phyloP scores from a whole-genome alignment of 2,888 invertebrate genomes.

The Ophioninae sp. region DNA sequence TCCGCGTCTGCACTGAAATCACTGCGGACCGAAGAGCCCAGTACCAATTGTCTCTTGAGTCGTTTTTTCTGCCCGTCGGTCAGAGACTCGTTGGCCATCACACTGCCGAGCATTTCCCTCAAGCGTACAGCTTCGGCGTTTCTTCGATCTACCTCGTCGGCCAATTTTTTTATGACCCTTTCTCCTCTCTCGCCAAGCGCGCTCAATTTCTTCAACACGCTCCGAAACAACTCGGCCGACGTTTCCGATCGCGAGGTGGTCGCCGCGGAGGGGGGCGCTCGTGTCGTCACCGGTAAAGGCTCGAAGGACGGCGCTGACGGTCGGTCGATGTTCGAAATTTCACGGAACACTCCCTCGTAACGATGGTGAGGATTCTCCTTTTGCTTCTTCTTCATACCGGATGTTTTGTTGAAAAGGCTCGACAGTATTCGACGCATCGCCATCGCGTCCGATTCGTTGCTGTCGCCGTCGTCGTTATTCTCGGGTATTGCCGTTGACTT shows the following conservation, averaged over 20 bases:
- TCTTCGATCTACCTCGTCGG: constrained; percentile 78
- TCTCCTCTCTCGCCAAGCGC: constrained; percentile 84
- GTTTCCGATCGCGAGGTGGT: constrained; percentile 21
- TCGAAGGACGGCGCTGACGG: constrained; percentile 63
- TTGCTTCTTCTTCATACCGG: constrained; percentile 72
- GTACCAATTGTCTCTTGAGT: constrained; percentile 82
- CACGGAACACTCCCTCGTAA: constrained; percentile 74
- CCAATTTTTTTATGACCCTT: constrained; percentile 83
- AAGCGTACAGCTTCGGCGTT: constrained; percentile 63
- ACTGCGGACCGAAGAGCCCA: constrained; percentile 81
- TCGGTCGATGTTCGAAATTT: constrained; percentile 73
- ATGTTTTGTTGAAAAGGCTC: constrained; percentile 72
- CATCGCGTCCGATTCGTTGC: constrained; percentile 75
- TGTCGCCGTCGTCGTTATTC: constrained; percentile 43
- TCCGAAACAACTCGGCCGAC: constrained; percentile 84
- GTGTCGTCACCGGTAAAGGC: neutral
- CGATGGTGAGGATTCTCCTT: constrained; percentile 72
- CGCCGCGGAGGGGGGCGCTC: neutral
- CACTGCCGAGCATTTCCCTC: constrained; percentile 75
- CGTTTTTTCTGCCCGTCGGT: constrained; percentile 68
- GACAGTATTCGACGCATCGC: constrained; percentile 75
- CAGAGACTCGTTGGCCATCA: constrained; percentile 81
- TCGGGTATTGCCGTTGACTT: constrained; percentile 14
- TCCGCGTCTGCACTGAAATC: constrained; percentile 83
- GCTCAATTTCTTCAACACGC: constrained; percentile 83